A percentile compares a stretch with the other conserved stretches of the same genome.
Conservation (phyloP, 2,113 vertebrate species). For the Dasyurus viverrinus region DNA sequence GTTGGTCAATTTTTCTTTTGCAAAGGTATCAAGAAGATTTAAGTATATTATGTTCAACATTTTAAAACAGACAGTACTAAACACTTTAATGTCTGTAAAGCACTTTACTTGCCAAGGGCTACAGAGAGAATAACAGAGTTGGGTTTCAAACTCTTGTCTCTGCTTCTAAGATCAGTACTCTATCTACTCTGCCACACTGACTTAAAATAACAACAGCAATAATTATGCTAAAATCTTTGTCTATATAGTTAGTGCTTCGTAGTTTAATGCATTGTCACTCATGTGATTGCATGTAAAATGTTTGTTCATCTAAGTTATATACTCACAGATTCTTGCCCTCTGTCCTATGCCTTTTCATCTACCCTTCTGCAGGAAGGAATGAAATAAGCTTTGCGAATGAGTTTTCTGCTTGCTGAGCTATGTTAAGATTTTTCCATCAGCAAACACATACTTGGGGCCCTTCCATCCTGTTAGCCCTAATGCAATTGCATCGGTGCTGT, state of each 20-base stretch:
- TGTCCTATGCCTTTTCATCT: not conserved
- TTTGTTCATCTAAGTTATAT: not conserved
- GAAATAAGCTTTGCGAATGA: not conserved
- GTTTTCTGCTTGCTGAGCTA: not conserved
- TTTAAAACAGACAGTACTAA: no score
- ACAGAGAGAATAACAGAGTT: not conserved
- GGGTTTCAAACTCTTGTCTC: not conserved
- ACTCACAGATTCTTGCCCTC: not conserved
- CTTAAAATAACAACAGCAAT: not conserved
- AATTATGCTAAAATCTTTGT: not conserved
- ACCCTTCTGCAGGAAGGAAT: not conserved
- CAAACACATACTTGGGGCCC: not conserved
- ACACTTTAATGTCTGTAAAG: no score
- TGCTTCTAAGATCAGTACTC: not conserved
- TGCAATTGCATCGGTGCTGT: not conserved
- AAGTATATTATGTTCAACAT: no score
- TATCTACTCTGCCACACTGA: not conserved
- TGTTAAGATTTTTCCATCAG: not conserved
- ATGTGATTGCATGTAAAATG: not conserved
- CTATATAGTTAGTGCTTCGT: not conserved
- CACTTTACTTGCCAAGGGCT: not conserved
- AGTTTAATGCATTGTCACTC: not conserved
- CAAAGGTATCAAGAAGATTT: no score
- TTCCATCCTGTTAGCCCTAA: constrained; percentile 1
- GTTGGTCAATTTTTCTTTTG: no score